phyloP scores from a whole-genome alignment of 2,113 vertebrate species.

The Passerina amoena region DNA sequence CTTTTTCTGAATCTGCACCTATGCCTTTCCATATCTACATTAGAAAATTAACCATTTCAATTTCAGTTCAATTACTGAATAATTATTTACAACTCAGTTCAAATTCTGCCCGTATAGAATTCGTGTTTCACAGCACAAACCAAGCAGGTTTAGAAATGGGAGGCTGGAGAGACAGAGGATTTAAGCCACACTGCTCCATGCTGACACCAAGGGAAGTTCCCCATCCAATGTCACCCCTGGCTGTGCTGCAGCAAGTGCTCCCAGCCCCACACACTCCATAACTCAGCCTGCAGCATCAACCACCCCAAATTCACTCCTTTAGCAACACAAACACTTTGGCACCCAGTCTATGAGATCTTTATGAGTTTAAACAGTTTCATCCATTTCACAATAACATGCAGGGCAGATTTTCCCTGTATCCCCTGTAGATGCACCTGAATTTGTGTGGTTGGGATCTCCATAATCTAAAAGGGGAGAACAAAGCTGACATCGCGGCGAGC shows the following conservation, averaged over 20 bases:
- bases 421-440: neutral
- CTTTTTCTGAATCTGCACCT: neutral
- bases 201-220: neutral
- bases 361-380: conserved; percentile 4
- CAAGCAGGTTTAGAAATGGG: rapidly evolving
- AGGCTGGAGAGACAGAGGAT: neutral
- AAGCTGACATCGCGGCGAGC: neutral
- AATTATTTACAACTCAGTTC: neutral
- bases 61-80: neutral
- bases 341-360: neutral
- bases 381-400: neutral
- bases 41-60: neutral
- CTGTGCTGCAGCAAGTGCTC: neutral
- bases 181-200: rapidly evolving
- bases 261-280: rapidly evolving
- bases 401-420: neutral
- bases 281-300: neutral
- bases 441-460: neutral
- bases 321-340: conserved; percentile 10
- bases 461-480: neutral
- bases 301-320: neutral
- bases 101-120: rapidly evolving
- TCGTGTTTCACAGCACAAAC: rapidly evolving
- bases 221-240: neutral
- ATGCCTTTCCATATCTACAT: neutral